A percentile compares a stretch with the other conserved stretches of the same genome.
Conservation (phyloP, 2,888 invertebrate genomes). For the Congeria kusceri region DNA sequence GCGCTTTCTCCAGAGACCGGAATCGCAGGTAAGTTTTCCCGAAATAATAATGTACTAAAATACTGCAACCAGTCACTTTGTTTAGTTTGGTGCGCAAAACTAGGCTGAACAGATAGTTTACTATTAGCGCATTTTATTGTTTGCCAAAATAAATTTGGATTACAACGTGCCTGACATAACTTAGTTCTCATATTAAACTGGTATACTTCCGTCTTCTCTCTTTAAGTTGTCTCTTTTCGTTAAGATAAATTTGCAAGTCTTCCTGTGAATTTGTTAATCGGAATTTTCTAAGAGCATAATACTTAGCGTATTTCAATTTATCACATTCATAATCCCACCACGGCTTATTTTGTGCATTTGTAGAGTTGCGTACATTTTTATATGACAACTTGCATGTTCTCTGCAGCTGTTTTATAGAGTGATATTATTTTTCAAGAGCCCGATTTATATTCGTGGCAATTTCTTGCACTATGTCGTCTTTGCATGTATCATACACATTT, state of each 20-base stretch:
- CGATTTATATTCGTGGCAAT: too few relatives aligned
- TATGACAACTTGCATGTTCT: too few relatives aligned
- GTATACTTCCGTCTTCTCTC: not conserved
- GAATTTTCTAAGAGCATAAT: not conserved
- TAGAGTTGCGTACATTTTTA: too few relatives aligned
- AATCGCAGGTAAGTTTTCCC: too few relatives aligned
- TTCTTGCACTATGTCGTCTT: too few relatives aligned
- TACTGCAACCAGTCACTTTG: too few relatives aligned
- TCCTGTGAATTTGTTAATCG: too few relatives aligned
- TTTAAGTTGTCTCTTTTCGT: slow-evolving; percentile 8
- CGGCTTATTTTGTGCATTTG: too few relatives aligned
- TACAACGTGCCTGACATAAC: not conserved
- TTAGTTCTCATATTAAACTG: not conserved
- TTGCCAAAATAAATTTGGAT: slow-evolving; percentile 11
- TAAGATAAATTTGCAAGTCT: not conserved
- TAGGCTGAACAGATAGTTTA: not conserved
- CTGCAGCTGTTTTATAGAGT: too few relatives aligned
- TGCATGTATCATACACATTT: too few relatives aligned
- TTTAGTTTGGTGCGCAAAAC: not conserved
- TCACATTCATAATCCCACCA: slow-evolving; percentile 11
- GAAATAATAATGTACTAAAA: too few relatives aligned
- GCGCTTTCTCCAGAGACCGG: not conserved
- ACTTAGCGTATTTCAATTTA: not conserved
- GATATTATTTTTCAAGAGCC: too few relatives aligned
- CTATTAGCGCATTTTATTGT: not conserved